Percentiles rank a stretch among this genome's conserved stretches.
Conservation (phyloP, 2,797 vertebrate species). For the Takifugu ocellatus region DNA sequence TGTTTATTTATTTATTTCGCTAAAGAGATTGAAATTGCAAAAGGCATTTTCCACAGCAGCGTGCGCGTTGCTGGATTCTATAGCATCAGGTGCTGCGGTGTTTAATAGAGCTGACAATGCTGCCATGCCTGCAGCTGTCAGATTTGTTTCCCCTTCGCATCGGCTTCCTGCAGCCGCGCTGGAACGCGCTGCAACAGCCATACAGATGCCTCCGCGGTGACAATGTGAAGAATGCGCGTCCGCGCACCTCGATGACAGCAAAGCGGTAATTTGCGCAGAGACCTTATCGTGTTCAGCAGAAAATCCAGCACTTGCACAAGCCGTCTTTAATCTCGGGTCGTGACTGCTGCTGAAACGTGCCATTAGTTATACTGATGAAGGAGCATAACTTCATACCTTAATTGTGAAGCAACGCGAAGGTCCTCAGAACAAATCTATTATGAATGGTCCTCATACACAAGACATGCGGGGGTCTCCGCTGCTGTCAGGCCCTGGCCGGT, state of each 20-base stretch:
- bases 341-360: conserved; percentile 53
- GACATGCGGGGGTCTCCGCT: conserved; percentile 45
- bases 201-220: conserved; percentile 45
- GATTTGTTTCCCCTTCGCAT: conserved; percentile 2
- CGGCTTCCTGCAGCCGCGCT: conserved; percentile 24
- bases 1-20: not conserved
- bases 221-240: conserved; percentile 26
- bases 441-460: conserved; percentile 60
- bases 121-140: conserved; percentile 33
- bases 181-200: conserved; percentile 50
- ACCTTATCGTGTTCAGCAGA: conserved; percentile 62
- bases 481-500: conserved; percentile 42
- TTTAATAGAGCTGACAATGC: conserved; percentile 26
- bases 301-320: conserved; percentile 51
- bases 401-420: conserved; percentile 66
- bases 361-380: conserved; percentile 73
- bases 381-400: conserved; percentile 75
- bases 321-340: conserved; percentile 60
- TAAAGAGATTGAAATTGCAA: conserved; percentile 9
- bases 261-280: conserved; percentile 39
- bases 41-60: conserved; percentile 3
- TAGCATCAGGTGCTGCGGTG: conserved; percentile 11
- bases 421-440: conserved; percentile 77
- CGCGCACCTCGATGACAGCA: conserved; percentile 37
- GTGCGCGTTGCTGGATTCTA: conserved; percentile 9